phyloP scores from a whole-genome alignment of 2,113 vertebrate species.

The Ceyx margarethae region DNA sequence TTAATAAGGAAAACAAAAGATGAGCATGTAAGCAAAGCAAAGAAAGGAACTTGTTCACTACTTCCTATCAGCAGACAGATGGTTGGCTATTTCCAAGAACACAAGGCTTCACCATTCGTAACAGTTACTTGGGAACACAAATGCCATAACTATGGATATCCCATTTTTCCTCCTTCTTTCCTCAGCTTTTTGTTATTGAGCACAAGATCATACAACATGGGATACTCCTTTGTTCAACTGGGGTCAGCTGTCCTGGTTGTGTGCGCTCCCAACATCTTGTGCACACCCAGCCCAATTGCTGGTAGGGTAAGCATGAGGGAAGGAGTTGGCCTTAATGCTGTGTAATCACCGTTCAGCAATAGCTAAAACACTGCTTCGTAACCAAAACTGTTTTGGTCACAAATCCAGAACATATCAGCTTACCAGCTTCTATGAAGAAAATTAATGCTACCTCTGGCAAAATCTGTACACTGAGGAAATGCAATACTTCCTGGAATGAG shows the following conservation, averaged over 20 bases:
- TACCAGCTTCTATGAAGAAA: neutral
- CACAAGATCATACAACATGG: fast-evolving
- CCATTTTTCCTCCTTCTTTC: neutral
- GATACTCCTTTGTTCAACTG: fast-evolving
- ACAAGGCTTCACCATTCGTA: neutral
- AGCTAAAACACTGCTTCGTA: neutral
- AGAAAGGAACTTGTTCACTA: neutral
- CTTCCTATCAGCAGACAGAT: neutral
- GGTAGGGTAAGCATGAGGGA: neutral
- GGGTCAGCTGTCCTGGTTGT: neutral
- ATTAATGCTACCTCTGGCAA: neutral
- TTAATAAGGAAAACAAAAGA: neutral
- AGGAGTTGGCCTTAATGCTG: neutral
- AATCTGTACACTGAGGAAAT: neutral
- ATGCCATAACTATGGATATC: fast-evolving
- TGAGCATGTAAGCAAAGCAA: neutral
- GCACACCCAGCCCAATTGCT: neutral
- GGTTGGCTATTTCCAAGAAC: neutral
- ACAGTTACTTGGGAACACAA: neutral
- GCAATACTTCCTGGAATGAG: neutral
- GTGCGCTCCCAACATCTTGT: neutral
- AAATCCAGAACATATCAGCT: neutral
- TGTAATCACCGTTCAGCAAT: neutral
- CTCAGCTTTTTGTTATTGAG: neutral
- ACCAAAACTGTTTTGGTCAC: neutral